phyloP scores from a whole-genome alignment of 2,797 vertebrate species.

The Xenops minutus region DNA sequence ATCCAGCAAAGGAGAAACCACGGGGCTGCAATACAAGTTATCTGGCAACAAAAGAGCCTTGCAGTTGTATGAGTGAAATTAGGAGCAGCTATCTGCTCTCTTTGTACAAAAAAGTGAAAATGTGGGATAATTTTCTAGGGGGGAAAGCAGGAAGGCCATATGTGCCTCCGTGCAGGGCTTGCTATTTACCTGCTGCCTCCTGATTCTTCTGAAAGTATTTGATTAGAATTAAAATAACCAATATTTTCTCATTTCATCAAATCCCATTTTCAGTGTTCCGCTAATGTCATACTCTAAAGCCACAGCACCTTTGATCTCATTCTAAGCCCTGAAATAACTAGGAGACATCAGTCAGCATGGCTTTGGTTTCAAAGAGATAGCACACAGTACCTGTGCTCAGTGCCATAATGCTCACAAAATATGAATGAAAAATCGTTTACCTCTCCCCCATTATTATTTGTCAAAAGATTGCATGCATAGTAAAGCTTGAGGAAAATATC shows the following conservation, averaged over 20 bases:
- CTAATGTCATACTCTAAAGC: constrained; percentile 63
- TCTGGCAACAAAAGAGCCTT: not conserved
- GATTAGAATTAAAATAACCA: constrained; percentile 63
- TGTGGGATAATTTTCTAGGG: not conserved
- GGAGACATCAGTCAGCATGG: constrained; percentile 70
- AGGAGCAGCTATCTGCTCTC: not conserved
- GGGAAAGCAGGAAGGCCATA: not conserved
- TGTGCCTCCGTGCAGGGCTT: not conserved
- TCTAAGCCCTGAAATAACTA: constrained; percentile 74
- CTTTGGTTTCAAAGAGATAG: constrained; percentile 66
- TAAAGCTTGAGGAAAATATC: constrained; percentile 67
- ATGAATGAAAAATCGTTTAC: constrained; percentile 70
- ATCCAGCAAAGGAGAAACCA: not conserved
- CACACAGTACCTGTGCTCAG: constrained; percentile 52
- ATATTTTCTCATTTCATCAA: constrained; percentile 69
- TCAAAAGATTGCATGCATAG: constrained; percentile 56
- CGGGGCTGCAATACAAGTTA: not conserved
- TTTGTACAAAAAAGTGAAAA: not conserved
- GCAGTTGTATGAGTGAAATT: not conserved
- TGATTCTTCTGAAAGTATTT: constrained; percentile 46
- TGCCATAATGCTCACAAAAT: constrained; percentile 71
- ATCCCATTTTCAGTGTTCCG: constrained; percentile 71
- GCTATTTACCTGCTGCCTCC: constrained; percentile 54
- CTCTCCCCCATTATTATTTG: constrained; percentile 59
- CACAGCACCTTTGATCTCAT: constrained; percentile 68